Conservation (phyloP, 2,113 vertebrate genomes). For the Muntiacus reevesi region DNA sequence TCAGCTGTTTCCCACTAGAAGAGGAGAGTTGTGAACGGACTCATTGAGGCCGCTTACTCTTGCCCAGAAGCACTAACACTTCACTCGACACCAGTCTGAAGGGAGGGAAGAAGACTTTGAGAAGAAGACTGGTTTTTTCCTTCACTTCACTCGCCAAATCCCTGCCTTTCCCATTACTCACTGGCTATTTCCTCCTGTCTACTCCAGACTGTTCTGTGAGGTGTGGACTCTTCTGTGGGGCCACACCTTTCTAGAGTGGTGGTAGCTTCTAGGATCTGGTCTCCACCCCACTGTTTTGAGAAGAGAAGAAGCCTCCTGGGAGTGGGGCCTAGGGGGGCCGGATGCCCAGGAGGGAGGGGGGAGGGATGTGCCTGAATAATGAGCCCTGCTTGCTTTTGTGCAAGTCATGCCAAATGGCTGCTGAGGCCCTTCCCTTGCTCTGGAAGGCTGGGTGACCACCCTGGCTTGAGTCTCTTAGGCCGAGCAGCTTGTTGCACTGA, state of each 20-base stretch:
- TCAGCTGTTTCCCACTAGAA: neutral
- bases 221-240: neutral
- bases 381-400: constrained; percentile 67
- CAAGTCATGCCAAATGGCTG: constrained; percentile 66
- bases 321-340: constrained; percentile 57
- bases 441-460: constrained; percentile 36
- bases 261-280: constrained; percentile 45
- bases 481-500: neutral
- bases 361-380: constrained; percentile 65
- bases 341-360: constrained; percentile 63
- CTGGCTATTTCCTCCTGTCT: neutral
- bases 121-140: neutral
- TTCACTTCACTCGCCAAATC: neutral
- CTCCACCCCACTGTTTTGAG: constrained; percentile 53
- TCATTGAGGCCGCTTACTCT: neutral
- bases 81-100: neutral
- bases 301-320: constrained; percentile 49
- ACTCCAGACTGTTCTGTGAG: neutral
- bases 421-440: constrained; percentile 45
- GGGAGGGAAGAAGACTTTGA: neutral
- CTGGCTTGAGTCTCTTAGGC: constrained; percentile 23
- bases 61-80: neutral
- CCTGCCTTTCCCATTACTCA: constrained; percentile 1
- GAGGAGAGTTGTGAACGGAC: neutral
- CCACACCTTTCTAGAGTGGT: constrained; percentile 51